Conservation (phyloP, 2,113 vertebrate genomes). For the Climacteris rufus region DNA sequence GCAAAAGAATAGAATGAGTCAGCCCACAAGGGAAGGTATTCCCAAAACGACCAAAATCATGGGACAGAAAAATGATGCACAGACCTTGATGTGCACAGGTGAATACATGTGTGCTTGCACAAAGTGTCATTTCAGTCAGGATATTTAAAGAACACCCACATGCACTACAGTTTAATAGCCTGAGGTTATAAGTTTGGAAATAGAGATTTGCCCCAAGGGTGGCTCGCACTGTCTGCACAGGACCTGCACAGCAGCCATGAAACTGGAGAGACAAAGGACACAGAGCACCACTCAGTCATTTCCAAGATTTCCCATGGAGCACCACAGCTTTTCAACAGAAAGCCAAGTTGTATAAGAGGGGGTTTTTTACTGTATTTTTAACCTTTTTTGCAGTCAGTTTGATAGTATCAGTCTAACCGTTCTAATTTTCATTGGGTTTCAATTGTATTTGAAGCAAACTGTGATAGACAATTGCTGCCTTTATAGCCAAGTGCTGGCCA, state of each 20-base stretch:
- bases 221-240: not conserved
- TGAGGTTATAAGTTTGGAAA: not conserved
- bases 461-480: not conserved
- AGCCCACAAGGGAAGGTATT: not conserved
- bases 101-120: not conserved
- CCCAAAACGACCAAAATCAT: not conserved
- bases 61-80: not conserved
- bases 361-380: not conserved
- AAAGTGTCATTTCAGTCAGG: not conserved
- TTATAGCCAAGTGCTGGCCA: not conserved
- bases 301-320: not conserved
- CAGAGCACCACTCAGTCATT: not conserved
- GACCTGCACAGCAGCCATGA: fast-evolving
- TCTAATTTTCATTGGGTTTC: slow-evolving; percentile 5
- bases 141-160: not conserved
- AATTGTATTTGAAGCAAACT: slow-evolving; percentile 16
- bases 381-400: not conserved
- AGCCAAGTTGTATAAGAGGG: not conserved
- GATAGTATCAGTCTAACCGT: not conserved
- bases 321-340: not conserved
- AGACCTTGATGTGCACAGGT: fast-evolving
- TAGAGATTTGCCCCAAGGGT: not conserved
- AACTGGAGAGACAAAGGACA: not conserved
- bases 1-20: not conserved
- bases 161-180: not conserved